Evolutionary conservation across 2,113 vertebrate species (phyloP).

Genomic region (Oxyruncus cristatus): DNA sequence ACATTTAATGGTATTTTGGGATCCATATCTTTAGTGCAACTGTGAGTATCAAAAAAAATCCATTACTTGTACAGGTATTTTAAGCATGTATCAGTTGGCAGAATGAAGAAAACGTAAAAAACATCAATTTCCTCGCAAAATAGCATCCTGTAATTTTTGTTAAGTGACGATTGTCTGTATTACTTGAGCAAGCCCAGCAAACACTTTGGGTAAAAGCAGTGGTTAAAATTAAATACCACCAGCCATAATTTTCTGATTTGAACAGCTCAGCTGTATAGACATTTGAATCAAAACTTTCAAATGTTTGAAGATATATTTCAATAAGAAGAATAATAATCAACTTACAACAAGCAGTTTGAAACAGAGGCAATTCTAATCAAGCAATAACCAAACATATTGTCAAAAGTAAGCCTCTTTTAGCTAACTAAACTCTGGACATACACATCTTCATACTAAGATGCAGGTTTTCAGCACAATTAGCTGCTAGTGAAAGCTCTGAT

Average conservation of each 20-base stretch:
- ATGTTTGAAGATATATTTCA: not conserved
- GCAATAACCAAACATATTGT: not conserved
- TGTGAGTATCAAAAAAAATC: not conserved
- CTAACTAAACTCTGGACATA: not conserved
- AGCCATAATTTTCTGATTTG: not conserved
- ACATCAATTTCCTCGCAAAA: not conserved
- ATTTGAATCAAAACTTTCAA: not conserved
- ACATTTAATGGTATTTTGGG: not conserved
- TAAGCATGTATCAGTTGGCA: not conserved
- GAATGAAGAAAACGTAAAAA: not conserved
- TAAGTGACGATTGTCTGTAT: not conserved
- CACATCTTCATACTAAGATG: not conserved
- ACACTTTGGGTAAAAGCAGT: not conserved
- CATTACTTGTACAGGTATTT: not conserved
- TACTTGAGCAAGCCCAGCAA: not conserved
- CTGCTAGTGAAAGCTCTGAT: not conserved
- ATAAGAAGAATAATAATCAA: not conserved
- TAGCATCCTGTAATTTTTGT: not conserved
- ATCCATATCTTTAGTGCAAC: not conserved
- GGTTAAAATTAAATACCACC: not conserved
- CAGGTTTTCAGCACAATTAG: not conserved
- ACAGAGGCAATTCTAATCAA: not conserved
- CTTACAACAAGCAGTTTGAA: not conserved
- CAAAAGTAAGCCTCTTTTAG: not conserved
- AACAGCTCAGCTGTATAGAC: not conserved